Evolutionary conservation across 2,888 invertebrate species (phyloP), one percentile per base, ranked within the genome.

Genomic region (Oasisia sp.): DNA sequence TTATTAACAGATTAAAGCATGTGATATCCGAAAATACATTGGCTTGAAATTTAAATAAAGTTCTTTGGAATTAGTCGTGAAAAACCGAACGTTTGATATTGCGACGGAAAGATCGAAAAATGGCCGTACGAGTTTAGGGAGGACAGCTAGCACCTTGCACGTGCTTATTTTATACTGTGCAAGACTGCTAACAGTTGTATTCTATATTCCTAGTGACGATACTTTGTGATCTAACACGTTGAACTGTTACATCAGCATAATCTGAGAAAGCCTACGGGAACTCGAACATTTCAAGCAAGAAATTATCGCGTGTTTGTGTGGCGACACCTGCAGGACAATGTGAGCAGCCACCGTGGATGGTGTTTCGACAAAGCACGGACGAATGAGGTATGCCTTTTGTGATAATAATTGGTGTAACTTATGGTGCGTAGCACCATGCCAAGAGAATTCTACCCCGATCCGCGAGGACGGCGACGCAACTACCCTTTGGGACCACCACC

Each of bases 121-220:
- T 74, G 74, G 74, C 74, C 74, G 74, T 74, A 74, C 74, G 74
- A 27, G 74, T 74, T 74, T 74, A 74, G 74, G 74, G n/a, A 74
- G 74, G 74, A 74, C 74, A 74, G n/a, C 74, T 74, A 74, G 74
- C 74, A 74, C 74, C 74, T 74, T 74, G 74, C 74, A 74, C 74
- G 27, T 74, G 74, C 27, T 74, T 74, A 74, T 74, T 74, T 74
- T 19, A 74, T 74, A 27, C 74, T 74, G 74, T 74, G 74, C 27
- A 19, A 74, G 74, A 74, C 74, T 74, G 74, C 74, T 74, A 74
- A 74, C n/a, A 74, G 74, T 74, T 74, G 74, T n/a, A 27, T 74
- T 19, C 27, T 74, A 27, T 74, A 74, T 19, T 19, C 74, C 0
- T 74, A 74, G 74, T 74, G n/a, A n/a, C 27, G 74, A 74, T 19